Base-by-base conservation (phyloP, 1,140 invertebrate genomes). In the Octopus bimaculoides region DNA sequence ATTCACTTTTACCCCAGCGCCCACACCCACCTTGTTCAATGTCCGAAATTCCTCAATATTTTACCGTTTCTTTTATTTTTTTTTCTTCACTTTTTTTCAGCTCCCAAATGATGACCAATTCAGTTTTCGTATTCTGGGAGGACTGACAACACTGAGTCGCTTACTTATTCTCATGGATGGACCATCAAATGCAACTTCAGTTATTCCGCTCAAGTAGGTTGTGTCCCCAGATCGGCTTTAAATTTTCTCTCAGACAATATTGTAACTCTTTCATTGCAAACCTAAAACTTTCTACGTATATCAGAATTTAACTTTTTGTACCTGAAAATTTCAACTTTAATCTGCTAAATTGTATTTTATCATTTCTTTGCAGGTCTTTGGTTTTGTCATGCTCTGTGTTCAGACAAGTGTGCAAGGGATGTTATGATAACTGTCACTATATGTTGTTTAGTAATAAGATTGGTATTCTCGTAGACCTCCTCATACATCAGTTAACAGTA, bases 391-490 rank as follows among this genome's bases (percentile, higher is more conserved):
- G 92, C 83, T 92, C 92, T 83, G 90, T 93, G 8, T 93, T 92
- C 85, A 91, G 91, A 83, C 88, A 92, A 54, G 91, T 92, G 5
- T 91, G 93, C 81, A 91, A 89, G 74, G 85, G 85, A 61, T 80
- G 92, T 83, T 86, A 87, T 20, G 91, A 92, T 9, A 95, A 93
- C 84, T 92, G 92, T 82, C 92, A 93, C 80, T 92, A 92, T 83
- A 91, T 94, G 81, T 88, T 95, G 66, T 91, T 94, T 78, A 94
- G 93, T 81, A 95, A 95, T 86, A 93, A 93, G 86, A 92, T 95
- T 80, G 92, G 92, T 12, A 88, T 91, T 17, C 89, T 94, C 69
- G 86, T 95, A 17, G 94, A 95, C 89, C 90, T 95, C 52, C 89
- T 95, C 3, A 91, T 93, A 78, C 92, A 93, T 77, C 91, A 93